Evolutionary conservation across 2,888 invertebrate species (phyloP).

Genomic region (Oscheius sp.): DNA sequence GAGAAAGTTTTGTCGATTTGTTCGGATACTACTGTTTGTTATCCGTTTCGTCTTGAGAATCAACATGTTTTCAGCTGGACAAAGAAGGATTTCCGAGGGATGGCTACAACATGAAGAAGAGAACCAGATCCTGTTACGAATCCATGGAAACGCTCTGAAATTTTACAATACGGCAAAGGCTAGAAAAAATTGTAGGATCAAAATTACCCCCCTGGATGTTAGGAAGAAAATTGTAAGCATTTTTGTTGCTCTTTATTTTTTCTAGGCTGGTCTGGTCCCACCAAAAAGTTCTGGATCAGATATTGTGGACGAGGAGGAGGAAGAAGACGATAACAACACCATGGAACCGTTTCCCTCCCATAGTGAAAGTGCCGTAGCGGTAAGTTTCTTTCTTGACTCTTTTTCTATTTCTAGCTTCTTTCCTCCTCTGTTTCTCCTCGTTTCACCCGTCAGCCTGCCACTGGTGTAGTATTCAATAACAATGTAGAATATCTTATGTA

Average conservation of each 20-base stretch:
- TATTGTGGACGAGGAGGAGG: slow-evolving; percentile 39
- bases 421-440: slow-evolving; percentile 54
- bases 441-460: slow-evolving; percentile 54
- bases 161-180: slow-evolving; percentile 64
- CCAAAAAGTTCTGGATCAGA: background rate
- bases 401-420: background rate
- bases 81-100: slow-evolving; percentile 61
- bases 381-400: slow-evolving; percentile 20
- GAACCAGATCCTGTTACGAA: slow-evolving; percentile 60
- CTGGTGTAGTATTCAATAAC: slow-evolving; percentile 59
- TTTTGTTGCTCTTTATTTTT: background rate
- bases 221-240: slow-evolving; percentile 41
- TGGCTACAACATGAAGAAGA: slow-evolving; percentile 64
- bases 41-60: background rate
- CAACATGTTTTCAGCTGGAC: slow-evolving; percentile 56
- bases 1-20: slow-evolving; percentile 44
- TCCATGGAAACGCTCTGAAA: slow-evolving; percentile 66
- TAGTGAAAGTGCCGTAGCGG: slow-evolving; percentile 23
- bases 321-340: slow-evolving; percentile 24
- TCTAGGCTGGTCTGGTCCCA: background rate
- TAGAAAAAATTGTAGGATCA: slow-evolving; percentile 59
- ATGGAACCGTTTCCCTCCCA: slow-evolving; percentile 29
- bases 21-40: slow-evolving; percentile 52
- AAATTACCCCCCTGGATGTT: slow-evolving; percentile 65
- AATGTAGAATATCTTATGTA: slow-evolving; percentile 61